phyloP scores from a whole-genome alignment of 2,113 vertebrate genomes.

The Colinus virginianus region DNA sequence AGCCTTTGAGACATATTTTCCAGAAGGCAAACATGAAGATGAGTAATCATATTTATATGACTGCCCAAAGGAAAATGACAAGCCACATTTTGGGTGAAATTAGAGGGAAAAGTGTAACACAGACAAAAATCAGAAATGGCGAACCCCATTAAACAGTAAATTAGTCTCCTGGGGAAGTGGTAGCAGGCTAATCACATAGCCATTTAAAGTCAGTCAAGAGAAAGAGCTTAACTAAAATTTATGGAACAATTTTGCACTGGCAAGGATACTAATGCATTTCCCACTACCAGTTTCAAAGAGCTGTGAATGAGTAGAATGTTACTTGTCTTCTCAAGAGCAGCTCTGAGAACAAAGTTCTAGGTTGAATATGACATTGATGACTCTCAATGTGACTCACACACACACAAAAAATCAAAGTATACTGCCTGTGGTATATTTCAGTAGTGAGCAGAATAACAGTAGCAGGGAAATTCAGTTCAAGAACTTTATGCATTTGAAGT shows the following conservation, averaged over 20 bases:
- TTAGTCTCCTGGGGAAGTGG: background rate
- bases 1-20: background rate
- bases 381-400: background rate
- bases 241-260: background rate
- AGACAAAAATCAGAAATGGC: background rate
- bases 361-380: background rate
- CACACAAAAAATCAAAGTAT: background rate
- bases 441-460: background rate
- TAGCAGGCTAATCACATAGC: background rate
- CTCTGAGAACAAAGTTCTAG: background rate
- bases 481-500: background rate
- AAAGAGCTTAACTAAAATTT: background rate
- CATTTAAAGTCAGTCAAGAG: background rate
- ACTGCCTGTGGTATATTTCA: background rate
- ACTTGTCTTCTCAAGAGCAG: background rate
- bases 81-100: background rate
- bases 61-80: background rate
- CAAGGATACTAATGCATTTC: background rate
- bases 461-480: constrained; percentile 26
- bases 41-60: background rate
- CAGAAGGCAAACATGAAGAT: background rate
- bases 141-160: background rate
- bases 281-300: background rate
- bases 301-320: background rate
- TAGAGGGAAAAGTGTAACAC: background rate